phyloP scores from a whole-genome alignment of 2,797 vertebrate genomes.

The Pangasius djambal region DNA sequence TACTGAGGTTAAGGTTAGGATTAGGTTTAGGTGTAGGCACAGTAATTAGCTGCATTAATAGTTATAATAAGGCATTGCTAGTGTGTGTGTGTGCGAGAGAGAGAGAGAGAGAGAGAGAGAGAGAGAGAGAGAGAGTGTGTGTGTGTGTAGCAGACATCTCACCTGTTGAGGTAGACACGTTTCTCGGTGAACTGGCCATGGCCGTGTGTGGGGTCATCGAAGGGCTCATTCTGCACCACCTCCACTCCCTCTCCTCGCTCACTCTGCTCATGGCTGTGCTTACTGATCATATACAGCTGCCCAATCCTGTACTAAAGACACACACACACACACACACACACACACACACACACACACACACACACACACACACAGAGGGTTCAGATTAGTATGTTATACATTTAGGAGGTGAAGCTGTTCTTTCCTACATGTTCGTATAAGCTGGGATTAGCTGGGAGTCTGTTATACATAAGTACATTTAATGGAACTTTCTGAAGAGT shows the following conservation, averaged over 20 bases:
- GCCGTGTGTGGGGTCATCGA: slow-evolving; percentile 82
- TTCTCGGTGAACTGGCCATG: slow-evolving; percentile 87
- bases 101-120: too few species aligned
- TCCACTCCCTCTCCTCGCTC: slow-evolving; percentile 87
- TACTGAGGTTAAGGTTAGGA: background rate
- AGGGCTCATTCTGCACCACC: slow-evolving; percentile 86
- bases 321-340: slow-evolving; percentile 37
- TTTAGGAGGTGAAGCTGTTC: background rate
- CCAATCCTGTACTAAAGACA: slow-evolving; percentile 86
- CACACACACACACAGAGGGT: slow-evolving; percentile 1
- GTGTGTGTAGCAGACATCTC: slow-evolving; percentile 36
- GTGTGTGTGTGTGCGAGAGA: background rate
- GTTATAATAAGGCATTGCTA: too few species aligned
- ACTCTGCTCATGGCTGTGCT: slow-evolving; percentile 88
- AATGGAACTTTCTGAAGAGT: too few species aligned
- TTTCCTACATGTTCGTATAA: background rate
- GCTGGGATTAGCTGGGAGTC: background rate
- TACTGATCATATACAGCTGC: slow-evolving; percentile 91
- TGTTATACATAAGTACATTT: background rate
- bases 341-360: slow-evolving; percentile 32
- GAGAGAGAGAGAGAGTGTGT: too few species aligned
- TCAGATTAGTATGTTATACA: background rate
- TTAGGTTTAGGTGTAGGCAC: background rate
- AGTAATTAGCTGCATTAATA: background rate
- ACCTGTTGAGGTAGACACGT: slow-evolving; percentile 87